phyloP scores from a whole-genome alignment of 2,113 vertebrate genomes.

The Amia ocellicauda region DNA sequence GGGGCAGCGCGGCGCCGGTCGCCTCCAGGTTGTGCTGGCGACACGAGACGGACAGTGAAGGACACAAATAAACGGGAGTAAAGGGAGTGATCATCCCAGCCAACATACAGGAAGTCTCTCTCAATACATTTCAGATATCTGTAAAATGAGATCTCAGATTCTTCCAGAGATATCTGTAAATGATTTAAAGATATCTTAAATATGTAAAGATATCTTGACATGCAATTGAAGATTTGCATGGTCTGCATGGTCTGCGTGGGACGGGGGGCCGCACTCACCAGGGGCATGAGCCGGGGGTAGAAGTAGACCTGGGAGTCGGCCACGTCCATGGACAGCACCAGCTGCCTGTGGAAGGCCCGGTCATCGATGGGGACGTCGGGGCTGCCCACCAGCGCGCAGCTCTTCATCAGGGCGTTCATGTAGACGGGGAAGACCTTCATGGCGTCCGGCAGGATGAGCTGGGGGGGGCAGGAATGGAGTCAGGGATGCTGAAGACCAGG shows the following conservation, averaged over 20 bases:
- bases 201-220: neutral
- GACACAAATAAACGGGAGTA: neutral
- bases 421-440: conserved; percentile 95
- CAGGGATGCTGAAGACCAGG: too few relatives aligned
- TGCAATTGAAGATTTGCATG: too few relatives aligned
- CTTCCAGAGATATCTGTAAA: too few relatives aligned
- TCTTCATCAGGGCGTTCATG: conserved; percentile 90
- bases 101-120: too few relatives aligned
- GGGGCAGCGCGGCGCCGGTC: conserved; percentile 51
- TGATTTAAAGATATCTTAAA: too few relatives aligned
- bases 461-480: too few relatives aligned
- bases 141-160: too few relatives aligned
- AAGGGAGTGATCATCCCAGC: neutral
- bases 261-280: too few relatives aligned
- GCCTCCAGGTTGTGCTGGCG: conserved; percentile 78
- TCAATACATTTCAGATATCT: too few relatives aligned
- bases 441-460: conserved; percentile 90
- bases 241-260: too few relatives aligned
- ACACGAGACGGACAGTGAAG: neutral
- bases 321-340: conserved; percentile 83
- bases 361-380: conserved; percentile 80
- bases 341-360: conserved; percentile 73
- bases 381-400: conserved; percentile 69
- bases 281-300: conserved; percentile 84
- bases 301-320: conserved; percentile 84